Percentiles rank a stretch among this genome's conserved stretches.
Evolutionary conservation across 1,140 invertebrate species (phyloP).

Genomic region (Formica selysi): DNA sequence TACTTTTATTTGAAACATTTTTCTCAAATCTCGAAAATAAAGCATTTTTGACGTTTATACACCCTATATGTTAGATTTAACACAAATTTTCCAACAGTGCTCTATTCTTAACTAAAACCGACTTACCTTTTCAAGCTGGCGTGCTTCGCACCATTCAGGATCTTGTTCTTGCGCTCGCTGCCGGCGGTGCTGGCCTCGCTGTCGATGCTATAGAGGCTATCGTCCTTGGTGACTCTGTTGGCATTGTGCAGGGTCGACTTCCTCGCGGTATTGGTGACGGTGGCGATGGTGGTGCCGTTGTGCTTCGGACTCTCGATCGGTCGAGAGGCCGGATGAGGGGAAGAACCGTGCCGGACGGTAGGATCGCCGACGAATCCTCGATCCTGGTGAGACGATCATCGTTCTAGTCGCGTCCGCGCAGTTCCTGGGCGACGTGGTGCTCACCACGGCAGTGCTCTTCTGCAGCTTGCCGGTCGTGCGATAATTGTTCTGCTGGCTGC

Average conservation of each 20-base stretch:
- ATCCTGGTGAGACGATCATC: slow-evolving; percentile 79
- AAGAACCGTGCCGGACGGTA: slow-evolving; percentile 72
- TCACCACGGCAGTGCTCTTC: slow-evolving; percentile 65
- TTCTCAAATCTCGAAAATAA: no score
- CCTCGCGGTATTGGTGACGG: slow-evolving; percentile 56
- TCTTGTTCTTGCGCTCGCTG: slow-evolving; percentile 84
- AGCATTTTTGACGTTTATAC: no score
- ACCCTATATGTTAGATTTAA: no score
- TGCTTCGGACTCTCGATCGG: slow-evolving; percentile 80
- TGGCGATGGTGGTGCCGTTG: slow-evolving; percentile 75
- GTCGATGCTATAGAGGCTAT: slow-evolving; percentile 85
- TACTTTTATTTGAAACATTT: no score
- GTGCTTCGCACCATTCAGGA: slow-evolving; percentile 86
- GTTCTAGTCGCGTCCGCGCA: slow-evolving; percentile 68
- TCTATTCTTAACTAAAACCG: not conserved
- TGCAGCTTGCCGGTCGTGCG: slow-evolving; percentile 58
- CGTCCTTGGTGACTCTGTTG: slow-evolving; percentile 83
- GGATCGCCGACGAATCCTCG: slow-evolving; percentile 75
- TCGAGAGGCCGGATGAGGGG: slow-evolving; percentile 65
- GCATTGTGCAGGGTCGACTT: slow-evolving; percentile 83
- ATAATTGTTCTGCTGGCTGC: slow-evolving; percentile 73
- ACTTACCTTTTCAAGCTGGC: slow-evolving; percentile 87
- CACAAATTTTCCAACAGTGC: no score
- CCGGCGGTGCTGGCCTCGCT: slow-evolving; percentile 84
- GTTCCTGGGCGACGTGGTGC: slow-evolving; percentile 76